Conservation (phyloP, 1,140 invertebrate genomes). For the Amyelois transitella region DNA sequence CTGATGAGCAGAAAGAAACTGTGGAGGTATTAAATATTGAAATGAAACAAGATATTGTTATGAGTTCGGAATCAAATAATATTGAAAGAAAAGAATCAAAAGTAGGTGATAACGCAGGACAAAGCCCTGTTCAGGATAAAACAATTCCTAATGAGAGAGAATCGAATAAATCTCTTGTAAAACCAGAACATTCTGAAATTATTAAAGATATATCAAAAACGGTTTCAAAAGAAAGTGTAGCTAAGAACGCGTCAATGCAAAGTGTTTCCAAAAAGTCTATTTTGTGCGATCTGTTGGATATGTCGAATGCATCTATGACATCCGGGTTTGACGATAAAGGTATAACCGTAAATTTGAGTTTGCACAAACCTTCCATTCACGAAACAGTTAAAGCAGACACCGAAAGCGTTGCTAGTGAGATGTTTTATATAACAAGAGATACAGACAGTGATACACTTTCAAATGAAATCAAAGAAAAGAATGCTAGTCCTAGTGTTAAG, state of each 20-base stretch:
- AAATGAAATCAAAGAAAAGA: conserved; percentile 10
- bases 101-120: too few species aligned
- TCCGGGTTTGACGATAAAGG: conserved; percentile 14
- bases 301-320: conserved; percentile 30
- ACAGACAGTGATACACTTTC: conserved; percentile 18
- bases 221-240: neutral
- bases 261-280: conserved; percentile 19
- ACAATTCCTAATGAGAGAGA: neutral
- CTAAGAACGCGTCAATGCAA: neutral
- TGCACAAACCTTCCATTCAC: neutral
- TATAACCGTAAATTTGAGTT: neutral
- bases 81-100: neutral
- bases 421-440: conserved; percentile 30
- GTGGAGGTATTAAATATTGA: neutral
- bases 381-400: neutral
- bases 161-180: neutral
- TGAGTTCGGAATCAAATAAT: neutral
- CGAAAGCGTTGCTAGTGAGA: neutral
- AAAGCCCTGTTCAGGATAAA: neutral
- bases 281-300: conserved; percentile 36
- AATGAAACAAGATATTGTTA: neutral
- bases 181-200: neutral
- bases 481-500: neutral
- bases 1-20: neutral
- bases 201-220: neutral